phyloP scores from a whole-genome alignment of 2,797 vertebrate species.

The Xerus rutilus region DNA sequence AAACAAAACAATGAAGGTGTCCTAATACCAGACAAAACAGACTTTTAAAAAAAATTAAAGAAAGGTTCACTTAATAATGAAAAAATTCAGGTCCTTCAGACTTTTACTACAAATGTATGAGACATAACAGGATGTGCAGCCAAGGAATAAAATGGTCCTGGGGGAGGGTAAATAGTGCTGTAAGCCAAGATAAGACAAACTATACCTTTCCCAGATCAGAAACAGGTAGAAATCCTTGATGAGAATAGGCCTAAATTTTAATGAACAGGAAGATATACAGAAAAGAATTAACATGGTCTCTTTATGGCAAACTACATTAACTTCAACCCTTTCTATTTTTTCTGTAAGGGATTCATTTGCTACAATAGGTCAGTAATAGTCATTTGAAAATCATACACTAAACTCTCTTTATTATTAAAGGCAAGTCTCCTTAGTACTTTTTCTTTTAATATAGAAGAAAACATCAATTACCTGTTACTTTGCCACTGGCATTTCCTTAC shows the following conservation, averaged over 20 bases:
- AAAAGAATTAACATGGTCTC: neutral
- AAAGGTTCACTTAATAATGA: conserved; percentile 21
- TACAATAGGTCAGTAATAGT: conserved; percentile 60
- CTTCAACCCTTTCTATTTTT: conserved; percentile 27
- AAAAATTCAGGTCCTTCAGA: neutral
- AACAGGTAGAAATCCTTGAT: neutral
- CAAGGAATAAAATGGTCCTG: neutral
- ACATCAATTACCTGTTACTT: conserved; percentile 56
- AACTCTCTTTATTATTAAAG: conserved; percentile 49
- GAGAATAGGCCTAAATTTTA: conserved; percentile 23
- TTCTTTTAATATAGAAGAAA: conserved; percentile 50
- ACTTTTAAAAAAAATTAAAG: conserved; percentile 1
- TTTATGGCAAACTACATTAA: conserved; percentile 23
- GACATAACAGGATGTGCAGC: neutral
- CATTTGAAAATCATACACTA: conserved; percentile 48
- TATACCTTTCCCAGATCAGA: neutral
- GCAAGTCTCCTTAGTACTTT: neutral
- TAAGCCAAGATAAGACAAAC: neutral
- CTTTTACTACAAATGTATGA: neutral
- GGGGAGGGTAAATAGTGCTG: neutral
- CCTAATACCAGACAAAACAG: conserved; percentile 3
- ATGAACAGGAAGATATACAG: neutral
- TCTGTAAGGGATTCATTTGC: conserved; percentile 42
- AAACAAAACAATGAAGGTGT: neutral
- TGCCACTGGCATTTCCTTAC: conserved; percentile 34